Conservation (phyloP, 2,888 invertebrate species). For the Notodonta dromedarius region DNA sequence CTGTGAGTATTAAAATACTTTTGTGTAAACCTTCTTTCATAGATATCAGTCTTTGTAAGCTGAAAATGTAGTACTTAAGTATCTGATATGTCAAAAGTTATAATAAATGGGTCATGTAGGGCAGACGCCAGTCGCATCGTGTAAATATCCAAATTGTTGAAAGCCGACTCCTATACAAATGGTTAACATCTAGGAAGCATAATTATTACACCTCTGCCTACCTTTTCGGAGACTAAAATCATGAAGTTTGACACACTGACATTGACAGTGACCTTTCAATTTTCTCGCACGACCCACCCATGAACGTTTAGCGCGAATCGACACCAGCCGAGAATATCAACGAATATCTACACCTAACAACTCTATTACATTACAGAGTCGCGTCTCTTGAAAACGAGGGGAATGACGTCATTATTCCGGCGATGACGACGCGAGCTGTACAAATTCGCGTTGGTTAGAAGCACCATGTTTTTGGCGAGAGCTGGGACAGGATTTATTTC, state of each 20-base stretch:
- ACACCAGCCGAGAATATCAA: constrained; percentile 14
- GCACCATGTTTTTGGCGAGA: constrained; percentile 11
- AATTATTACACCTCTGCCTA: too few relatives aligned
- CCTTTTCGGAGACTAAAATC: not conserved
- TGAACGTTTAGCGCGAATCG: constrained; percentile 18
- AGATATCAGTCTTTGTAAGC: too few relatives aligned
- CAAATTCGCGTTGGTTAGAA: constrained; percentile 17
- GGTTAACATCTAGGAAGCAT: too few relatives aligned
- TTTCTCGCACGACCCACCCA: not conserved
- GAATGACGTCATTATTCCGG: constrained; percentile 33
- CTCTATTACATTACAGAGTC: constrained; percentile 26
- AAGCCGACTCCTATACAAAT: too few relatives aligned
- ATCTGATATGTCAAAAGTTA: too few relatives aligned
- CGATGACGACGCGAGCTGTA: constrained; percentile 26
- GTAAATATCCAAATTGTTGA: too few relatives aligned
- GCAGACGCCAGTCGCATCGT: too few relatives aligned
- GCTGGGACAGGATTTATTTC: not conserved
- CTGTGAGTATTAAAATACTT: too few relatives aligned
- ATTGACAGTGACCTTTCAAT: not conserved
- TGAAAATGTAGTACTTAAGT: too few relatives aligned
- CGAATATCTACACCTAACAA: constrained; percentile 9
- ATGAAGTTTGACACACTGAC: not conserved
- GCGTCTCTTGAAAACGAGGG: constrained; percentile 13
- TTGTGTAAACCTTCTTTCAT: too few relatives aligned
- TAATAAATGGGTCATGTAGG: too few relatives aligned